These are phyloP conservation scores for Periplaneta americana DNA, from an alignment of 1,140 invertebrate genomes.

Conservation along the genomic window DNA sequence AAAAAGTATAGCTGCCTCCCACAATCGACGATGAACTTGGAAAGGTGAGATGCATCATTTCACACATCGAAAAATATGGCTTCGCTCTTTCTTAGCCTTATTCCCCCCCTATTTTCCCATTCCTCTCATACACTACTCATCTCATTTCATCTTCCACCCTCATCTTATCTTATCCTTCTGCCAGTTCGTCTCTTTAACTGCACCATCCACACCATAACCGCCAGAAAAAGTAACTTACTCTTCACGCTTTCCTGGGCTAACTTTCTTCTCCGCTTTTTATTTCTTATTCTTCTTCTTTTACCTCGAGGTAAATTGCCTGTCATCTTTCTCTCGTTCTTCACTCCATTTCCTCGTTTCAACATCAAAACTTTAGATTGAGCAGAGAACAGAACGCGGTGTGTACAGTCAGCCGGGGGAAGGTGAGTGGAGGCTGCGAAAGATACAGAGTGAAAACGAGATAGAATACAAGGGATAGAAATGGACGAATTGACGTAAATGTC, in stretches of 20 bases:
- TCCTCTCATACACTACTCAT: neutral
- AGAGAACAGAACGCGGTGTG: neutral
- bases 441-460: neutral
- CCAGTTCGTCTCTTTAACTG: neutral
- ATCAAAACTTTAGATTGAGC: conserved; percentile 6
- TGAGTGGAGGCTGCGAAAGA: neutral
- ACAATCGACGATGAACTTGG: neutral
- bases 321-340: conserved; percentile 8
- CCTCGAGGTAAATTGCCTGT: conserved; percentile 7
- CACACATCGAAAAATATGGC: neutral
- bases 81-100: neutral
- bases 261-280: neutral
- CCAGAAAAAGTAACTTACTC: neutral
- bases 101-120: neutral
- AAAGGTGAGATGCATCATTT: neutral
- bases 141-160: neutral
- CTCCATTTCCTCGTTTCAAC: neutral
- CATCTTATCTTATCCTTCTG: neutral
- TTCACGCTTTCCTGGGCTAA: neutral
- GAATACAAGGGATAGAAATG: neutral
- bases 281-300: neutral
- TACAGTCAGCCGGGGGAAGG: neutral
- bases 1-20: neutral
- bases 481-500: neutral
- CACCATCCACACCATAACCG: neutral